Base-by-base conservation (phyloP, 2,888 invertebrate genomes). In the Parochlus steinenii region DNA sequence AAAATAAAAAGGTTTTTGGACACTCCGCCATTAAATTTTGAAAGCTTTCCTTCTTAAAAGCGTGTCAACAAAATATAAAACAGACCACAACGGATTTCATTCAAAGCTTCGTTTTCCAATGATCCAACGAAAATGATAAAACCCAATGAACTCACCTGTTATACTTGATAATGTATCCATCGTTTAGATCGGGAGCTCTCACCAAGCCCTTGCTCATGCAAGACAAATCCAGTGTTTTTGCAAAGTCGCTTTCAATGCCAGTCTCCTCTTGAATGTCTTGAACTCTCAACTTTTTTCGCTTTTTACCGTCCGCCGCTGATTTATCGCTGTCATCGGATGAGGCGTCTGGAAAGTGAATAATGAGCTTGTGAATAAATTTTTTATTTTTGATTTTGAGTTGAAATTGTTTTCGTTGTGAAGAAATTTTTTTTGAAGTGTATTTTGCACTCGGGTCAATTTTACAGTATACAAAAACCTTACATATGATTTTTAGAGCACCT, bases 151-250 rank as follows among this genome's bases (percentile, higher is more conserved):
- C 23, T 34, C 23, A 47, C 32, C 51, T 48, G 24, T 55, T 56
- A 41, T 59, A 60, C 37, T 52, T 51, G 10, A 46, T 25, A 3
- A 60, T 49, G 26, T 44, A 41, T 2, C 58, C 61, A 40, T 60
- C 50, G 15, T 45, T 46, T 7, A 62, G 53, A 33, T 50, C 48
- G 2, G 61, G 61, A 2, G 60, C 60, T 41, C 49, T 47, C 3
- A 55, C 43, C 33, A 52, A 47, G 23, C 53, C 54, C 38, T 50
- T 45, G 22, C 51, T 49, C 27, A 46, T 43, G 38, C 61, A 62
- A 33, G 55, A 51, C 48, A 56, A 46, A 40, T 62, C 61, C 22
- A 62, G 39, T 4, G 43, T 44, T 7, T 42, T 44, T 0, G 53
- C 53, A 40, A 52, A 44, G 4, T 53, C 46, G 3, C 37, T 38